Percentiles rank a stretch among this genome's conserved stretches.
phyloP scores from a whole-genome alignment of 2,113 vertebrate genomes.

The Columba livia region DNA sequence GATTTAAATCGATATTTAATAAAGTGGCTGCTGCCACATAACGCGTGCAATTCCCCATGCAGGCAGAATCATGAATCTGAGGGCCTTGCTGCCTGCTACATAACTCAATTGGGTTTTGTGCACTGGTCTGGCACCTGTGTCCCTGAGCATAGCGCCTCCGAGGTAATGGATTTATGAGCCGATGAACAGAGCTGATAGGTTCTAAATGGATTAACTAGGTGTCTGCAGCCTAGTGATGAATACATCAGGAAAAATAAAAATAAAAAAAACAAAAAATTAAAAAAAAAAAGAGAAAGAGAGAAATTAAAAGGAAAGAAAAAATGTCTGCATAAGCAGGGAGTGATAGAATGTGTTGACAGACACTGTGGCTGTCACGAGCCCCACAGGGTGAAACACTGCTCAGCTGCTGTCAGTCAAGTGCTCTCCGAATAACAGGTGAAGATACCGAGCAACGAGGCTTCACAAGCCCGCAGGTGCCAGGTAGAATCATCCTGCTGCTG shows the following conservation, averaged over 20 bases:
- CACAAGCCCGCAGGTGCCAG: slow-evolving; percentile 28
- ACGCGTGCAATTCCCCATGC: slow-evolving; percentile 83
- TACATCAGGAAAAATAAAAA: slow-evolving; percentile 54
- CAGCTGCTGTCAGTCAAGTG: slow-evolving; percentile 56
- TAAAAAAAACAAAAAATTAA: neutral
- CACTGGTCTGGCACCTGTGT: slow-evolving; percentile 82
- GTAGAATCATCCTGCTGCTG: neutral
- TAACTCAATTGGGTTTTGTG: slow-evolving; percentile 83
- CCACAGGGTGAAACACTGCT: slow-evolving; percentile 66
- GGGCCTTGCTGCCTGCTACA: slow-evolving; percentile 71
- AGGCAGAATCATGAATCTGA: slow-evolving; percentile 73
- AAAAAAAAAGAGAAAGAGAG: neutral
- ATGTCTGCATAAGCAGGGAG: slow-evolving; percentile 64
- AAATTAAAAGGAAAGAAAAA: neutral
- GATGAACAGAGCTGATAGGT: slow-evolving; percentile 83
- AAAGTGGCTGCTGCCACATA: slow-evolving; percentile 83
- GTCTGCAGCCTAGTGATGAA: slow-evolving; percentile 78
- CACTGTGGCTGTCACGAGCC: slow-evolving; percentile 35
- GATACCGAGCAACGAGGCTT: neutral
- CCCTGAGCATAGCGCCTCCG: slow-evolving; percentile 76
- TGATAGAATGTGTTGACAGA: slow-evolving; percentile 75
- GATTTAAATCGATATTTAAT: slow-evolving; percentile 95
- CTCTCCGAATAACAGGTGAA: neutral
- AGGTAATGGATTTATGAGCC: slow-evolving; percentile 84
- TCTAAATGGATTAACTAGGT: slow-evolving; percentile 86